Conservation (phyloP, 1,140 invertebrate genomes). For the Tachypleus tridentatus region DNA sequence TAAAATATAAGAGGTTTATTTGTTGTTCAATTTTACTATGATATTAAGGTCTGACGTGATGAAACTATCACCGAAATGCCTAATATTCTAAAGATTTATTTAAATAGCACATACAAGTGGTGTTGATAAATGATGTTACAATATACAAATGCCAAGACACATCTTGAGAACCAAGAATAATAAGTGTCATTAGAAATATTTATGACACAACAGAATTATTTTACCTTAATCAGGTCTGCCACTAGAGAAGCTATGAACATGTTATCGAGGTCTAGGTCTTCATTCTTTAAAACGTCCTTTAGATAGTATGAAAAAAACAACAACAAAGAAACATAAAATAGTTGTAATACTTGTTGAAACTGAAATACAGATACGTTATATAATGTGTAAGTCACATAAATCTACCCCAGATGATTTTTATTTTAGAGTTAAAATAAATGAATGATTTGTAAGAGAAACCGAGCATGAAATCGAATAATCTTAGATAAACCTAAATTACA, state of each 20-base stretch:
- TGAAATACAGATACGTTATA: neutral
- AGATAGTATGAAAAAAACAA: slow-evolving; percentile 14
- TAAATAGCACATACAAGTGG: neutral
- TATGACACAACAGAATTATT: slow-evolving; percentile 4
- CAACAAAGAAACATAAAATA: neutral
- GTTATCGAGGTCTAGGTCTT: slow-evolving; percentile 52
- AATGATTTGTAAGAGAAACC: neutral
- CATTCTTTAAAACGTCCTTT: slow-evolving; percentile 52
- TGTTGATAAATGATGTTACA: neutral
- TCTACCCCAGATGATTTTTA: neutral
- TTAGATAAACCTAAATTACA: too few species aligned
- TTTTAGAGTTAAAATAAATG: neutral
- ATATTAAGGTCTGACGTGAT: too few species aligned
- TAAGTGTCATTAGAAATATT: neutral
- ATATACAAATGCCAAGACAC: neutral
- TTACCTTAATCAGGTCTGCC: slow-evolving; percentile 50
- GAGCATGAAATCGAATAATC: neutral
- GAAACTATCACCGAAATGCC: too few species aligned
- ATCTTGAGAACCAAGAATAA: neutral
- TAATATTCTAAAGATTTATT: neutral
- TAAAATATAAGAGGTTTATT: too few species aligned
- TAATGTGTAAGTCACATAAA: neutral
- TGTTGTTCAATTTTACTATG: too few species aligned
- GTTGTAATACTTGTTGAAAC: neutral
- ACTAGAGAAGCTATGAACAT: slow-evolving; percentile 62